phyloP scores from a whole-genome alignment of 2,113 vertebrate species.

The Pimephales promelas region DNA sequence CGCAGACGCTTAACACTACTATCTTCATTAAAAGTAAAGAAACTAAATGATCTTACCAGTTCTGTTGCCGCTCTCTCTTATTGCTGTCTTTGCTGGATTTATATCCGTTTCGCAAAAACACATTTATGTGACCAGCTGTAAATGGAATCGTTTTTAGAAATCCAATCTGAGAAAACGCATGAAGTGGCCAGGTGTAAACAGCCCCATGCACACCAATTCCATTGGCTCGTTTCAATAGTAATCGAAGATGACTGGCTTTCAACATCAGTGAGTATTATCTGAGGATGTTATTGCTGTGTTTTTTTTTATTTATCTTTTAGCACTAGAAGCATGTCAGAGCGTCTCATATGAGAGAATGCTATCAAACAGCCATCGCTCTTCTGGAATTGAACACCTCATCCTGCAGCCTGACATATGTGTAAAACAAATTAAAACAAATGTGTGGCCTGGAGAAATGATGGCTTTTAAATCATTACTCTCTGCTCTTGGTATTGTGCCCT shows the following conservation, averaged over 20 bases:
- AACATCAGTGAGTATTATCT: slow-evolving; percentile 45
- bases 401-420: slow-evolving; percentile 45
- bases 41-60: no score
- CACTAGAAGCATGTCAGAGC: slow-evolving; percentile 30
- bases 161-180: no score
- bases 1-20: no score
- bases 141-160: no score
- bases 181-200: no score
- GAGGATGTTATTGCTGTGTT: slow-evolving; percentile 42
- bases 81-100: no score
- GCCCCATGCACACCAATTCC: no score
- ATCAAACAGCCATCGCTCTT: slow-evolving; percentile 50
- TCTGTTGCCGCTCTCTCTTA: no score
- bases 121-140: no score
- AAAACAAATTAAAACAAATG: slow-evolving; percentile 61
- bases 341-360: slow-evolving; percentile 44
- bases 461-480: slow-evolving; percentile 59
- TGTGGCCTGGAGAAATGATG: slow-evolving; percentile 45
- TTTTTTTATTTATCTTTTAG: slow-evolving; percentile 50
- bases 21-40: no score
- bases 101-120: no score
- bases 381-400: slow-evolving; percentile 29
- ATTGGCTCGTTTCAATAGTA: no score
- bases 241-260: neutral
- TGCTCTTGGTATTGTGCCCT: slow-evolving; percentile 27